Conservation (phyloP, 2,797 vertebrate species). For the Eurystomus glaucurus region DNA sequence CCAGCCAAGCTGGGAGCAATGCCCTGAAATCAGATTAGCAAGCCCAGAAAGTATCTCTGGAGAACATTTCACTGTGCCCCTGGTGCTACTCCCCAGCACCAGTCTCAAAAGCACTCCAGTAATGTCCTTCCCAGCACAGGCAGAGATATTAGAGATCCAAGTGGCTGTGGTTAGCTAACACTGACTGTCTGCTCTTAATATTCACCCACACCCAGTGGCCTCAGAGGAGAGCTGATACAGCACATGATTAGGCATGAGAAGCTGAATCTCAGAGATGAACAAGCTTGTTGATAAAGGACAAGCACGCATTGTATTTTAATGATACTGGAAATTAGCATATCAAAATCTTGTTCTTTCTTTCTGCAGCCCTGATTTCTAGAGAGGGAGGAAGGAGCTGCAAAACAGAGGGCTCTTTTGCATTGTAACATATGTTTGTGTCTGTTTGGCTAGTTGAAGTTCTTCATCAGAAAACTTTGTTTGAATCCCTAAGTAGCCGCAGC, state of each 20-base stretch:
- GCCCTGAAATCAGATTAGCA: neutral
- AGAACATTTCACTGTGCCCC: neutral
- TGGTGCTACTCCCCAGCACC: neutral
- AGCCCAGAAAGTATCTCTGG: neutral
- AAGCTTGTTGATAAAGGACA: neutral
- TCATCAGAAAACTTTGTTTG: neutral
- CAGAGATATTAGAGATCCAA: neutral
- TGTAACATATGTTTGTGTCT: neutral
- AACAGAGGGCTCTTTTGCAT: neutral
- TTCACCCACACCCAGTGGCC: neutral
- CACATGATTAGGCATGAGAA: neutral
- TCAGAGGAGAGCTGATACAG: neutral
- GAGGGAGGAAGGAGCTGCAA: neutral
- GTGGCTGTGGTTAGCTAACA: neutral
- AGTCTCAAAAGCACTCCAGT: neutral
- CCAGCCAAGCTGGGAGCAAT: neutral
- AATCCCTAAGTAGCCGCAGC: neutral
- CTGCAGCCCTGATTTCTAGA: accelerated
- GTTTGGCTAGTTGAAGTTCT: neutral
- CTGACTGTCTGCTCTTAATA: neutral
- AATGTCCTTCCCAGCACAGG: neutral
- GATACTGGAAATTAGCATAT: neutral
- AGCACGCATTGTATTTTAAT: constrained; percentile 3
- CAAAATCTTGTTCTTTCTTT: neutral
- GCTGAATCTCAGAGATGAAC: neutral